Conservation (phyloP, 2,888 invertebrate genomes). For the Muscina levida region DNA sequence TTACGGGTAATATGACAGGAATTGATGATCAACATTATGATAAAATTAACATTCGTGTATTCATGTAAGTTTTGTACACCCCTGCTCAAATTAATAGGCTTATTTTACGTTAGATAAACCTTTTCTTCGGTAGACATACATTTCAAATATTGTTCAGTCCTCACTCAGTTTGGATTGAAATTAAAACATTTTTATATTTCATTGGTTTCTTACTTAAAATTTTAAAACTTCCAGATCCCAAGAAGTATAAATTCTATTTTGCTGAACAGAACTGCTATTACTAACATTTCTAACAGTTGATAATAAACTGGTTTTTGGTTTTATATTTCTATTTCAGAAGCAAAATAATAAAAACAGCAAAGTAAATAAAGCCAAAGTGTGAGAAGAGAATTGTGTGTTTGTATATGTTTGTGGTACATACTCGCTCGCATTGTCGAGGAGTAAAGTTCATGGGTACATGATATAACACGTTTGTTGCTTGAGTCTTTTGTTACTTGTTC, state of each 20-base stretch:
- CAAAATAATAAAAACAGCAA: background rate
- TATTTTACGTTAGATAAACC: too few relatives aligned
- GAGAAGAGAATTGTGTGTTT: constrained; percentile 30
- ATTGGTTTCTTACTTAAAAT: too few relatives aligned
- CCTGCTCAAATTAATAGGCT: too few relatives aligned
- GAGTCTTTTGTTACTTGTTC: constrained; percentile 57
- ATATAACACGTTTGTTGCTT: constrained; percentile 55
- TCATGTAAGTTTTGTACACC: background rate
- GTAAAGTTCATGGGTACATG: constrained; percentile 44
- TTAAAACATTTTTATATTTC: too few relatives aligned
- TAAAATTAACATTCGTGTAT: constrained; percentile 18
- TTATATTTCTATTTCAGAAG: constrained; percentile 22
- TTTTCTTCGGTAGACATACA: too few relatives aligned
- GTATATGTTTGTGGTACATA: background rate
- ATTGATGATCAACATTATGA: constrained; percentile 61
- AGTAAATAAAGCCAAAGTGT: constrained; percentile 37
- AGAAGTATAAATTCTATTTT: too few relatives aligned
- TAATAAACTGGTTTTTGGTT: constrained; percentile 44
- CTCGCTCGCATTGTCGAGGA: background rate
- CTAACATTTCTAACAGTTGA: background rate
- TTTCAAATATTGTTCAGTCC: too few relatives aligned
- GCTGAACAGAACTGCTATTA: background rate
- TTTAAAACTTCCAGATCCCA: too few relatives aligned
- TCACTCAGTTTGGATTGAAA: too few relatives aligned
- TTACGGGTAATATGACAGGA: constrained; percentile 60